These are phyloP conservation scores for Cisticola juncidis DNA, from an alignment of 2,113 vertebrate genomes.

Conservation along the genomic window DNA sequence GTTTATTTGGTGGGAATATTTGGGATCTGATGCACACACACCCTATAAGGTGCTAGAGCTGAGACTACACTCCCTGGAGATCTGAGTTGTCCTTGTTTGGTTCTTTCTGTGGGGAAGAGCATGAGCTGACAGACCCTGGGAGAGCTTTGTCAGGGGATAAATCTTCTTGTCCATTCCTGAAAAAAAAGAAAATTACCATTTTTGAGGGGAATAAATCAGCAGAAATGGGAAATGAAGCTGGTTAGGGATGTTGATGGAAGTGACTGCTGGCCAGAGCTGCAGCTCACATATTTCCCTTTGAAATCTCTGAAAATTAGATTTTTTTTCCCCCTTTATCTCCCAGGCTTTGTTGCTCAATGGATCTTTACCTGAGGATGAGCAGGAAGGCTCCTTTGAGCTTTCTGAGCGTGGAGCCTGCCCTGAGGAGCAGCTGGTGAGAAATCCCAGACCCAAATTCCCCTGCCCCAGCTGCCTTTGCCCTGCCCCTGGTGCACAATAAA, in stretches of 20 bases:
- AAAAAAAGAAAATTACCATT: background rate
- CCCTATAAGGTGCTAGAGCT: background rate
- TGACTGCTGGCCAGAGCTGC: background rate
- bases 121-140: background rate
- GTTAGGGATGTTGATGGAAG: background rate
- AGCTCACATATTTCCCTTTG: background rate
- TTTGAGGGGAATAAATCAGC: background rate
- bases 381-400: conserved; percentile 82
- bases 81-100: background rate
- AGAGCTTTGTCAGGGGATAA: background rate
- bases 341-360: conserved; percentile 91
- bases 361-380: conserved; percentile 90
- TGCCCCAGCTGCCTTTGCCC: background rate
- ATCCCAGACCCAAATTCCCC: background rate
- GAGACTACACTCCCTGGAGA: background rate
- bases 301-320: background rate
- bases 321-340: background rate
- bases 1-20: background rate
- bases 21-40: background rate
- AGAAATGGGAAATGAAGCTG: background rate
- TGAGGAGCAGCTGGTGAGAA: conserved; percentile 90
- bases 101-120: background rate
- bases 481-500: background rate
- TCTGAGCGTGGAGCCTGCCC: conserved; percentile 79
- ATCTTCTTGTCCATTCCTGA: background rate